Evolutionary conservation across 2,797 vertebrate species (phyloP).

Genomic region (Melopsittacus undulatus): DNA sequence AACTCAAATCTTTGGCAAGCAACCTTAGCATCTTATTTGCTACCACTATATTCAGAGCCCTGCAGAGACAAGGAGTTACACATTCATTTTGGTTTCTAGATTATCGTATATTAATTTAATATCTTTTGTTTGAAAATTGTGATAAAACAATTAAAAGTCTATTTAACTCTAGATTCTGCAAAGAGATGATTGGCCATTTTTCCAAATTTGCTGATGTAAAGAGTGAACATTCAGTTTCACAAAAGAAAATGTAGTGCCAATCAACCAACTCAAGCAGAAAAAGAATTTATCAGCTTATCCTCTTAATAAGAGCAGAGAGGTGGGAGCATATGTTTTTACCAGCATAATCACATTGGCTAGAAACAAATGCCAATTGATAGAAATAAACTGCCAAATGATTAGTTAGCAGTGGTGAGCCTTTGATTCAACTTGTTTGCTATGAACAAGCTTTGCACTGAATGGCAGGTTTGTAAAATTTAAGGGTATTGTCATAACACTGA

Average conservation of each 20-base stretch:
- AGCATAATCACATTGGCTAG: background rate
- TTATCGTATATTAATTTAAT: background rate
- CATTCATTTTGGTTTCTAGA: background rate
- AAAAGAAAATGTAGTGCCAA: background rate
- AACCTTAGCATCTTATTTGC: background rate
- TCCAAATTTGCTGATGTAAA: background rate
- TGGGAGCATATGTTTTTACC: background rate
- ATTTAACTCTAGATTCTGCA: background rate
- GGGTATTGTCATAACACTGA: background rate
- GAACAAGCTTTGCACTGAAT: slow-evolving; percentile 40
- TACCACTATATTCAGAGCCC: background rate
- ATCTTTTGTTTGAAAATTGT: background rate
- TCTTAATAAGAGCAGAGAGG: slow-evolving; percentile 4
- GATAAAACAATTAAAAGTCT: background rate
- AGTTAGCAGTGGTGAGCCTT: background rate
- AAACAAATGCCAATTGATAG: background rate
- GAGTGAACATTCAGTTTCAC: background rate
- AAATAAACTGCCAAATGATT: slow-evolving; percentile 6
- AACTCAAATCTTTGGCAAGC: background rate
- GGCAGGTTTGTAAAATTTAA: slow-evolving; percentile 17
- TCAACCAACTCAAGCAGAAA: slow-evolving; percentile 48
- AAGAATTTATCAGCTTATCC: slow-evolving; percentile 19
- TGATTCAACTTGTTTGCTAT: slow-evolving; percentile 7
- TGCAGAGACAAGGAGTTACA: background rate
- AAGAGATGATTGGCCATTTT: background rate